Conservation (phyloP, 2,113 vertebrate species). For the Callithrix jacchus region DNA sequence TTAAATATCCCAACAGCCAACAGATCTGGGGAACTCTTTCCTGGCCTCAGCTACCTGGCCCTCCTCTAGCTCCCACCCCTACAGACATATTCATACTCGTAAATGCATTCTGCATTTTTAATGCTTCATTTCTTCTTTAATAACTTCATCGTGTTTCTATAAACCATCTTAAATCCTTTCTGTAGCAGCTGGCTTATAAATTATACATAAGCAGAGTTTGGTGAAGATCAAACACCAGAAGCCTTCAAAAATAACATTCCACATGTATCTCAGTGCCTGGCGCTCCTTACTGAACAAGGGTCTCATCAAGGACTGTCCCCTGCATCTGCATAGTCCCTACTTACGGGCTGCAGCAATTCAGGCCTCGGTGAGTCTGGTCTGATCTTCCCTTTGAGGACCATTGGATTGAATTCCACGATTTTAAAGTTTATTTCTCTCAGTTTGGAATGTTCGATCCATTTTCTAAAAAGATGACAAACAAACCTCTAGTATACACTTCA, state of each 20-base stretch:
- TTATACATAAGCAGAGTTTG: background rate
- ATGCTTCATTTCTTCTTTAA: background rate
- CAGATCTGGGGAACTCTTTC: background rate
- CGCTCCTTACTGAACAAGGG: fast-evolving
- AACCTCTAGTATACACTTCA: background rate
- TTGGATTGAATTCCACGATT: constrained; percentile 95
- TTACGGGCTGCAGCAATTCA: constrained; percentile 96
- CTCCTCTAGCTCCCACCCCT: background rate
- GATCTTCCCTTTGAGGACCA: constrained; percentile 93
- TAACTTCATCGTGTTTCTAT: background rate
- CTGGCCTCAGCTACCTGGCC: background rate
- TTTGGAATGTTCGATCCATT: constrained; percentile 93
- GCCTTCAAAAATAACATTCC: background rate
- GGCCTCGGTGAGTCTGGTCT: constrained; percentile 93
- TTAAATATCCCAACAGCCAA: background rate
- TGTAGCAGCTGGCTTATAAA: background rate
- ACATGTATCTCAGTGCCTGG: too few relatives aligned
- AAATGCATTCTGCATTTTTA: background rate
- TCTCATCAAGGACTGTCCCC: background rate
- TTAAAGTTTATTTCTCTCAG: constrained; percentile 93
- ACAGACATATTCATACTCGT: background rate
- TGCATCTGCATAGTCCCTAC: constrained; percentile 57
- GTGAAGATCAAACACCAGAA: background rate
- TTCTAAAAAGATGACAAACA: constrained; percentile 82
- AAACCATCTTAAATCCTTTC: background rate